A percentile compares a stretch with the other conserved stretches of the same genome.
These are phyloP conservation scores for Benthosema pterotum DNA, from an alignment of 2,797 vertebrate genomes.

Conservation along the genomic window DNA sequence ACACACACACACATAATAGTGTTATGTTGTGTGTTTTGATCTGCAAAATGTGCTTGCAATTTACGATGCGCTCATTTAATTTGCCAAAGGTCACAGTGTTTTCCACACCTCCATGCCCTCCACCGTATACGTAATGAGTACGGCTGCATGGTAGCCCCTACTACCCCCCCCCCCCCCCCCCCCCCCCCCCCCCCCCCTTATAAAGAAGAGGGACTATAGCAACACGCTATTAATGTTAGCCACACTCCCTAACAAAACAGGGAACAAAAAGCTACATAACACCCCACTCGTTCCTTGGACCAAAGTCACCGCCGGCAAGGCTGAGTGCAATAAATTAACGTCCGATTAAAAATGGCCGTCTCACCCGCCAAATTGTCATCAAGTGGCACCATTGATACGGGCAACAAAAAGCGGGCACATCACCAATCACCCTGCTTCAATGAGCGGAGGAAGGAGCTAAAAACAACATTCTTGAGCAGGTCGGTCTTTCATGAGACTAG, in stretches of 20 bases:
- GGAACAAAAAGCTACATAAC: conserved; percentile 76
- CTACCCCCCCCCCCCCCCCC: no score
- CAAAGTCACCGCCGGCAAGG: conserved; percentile 64
- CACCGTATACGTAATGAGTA: conserved; percentile 39
- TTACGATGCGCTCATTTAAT: no score
- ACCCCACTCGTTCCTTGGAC: conserved; percentile 69
- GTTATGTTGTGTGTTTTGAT: neutral
- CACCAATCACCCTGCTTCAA: conserved; percentile 73
- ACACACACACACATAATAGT: no score
- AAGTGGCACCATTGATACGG: conserved; percentile 79
- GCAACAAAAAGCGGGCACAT: conserved; percentile 74
- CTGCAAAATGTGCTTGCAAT: no score
- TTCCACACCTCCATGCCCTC: conserved; percentile 8
- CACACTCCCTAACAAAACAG: conserved; percentile 75
- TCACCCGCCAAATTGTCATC: conserved; percentile 78
- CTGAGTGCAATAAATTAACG: conserved; percentile 76
- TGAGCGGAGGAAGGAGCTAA: conserved; percentile 73
- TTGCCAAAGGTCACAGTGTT: no score
- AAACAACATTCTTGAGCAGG: conserved; percentile 79
- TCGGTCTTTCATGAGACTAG: conserved; percentile 69
- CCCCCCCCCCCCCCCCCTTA: no score
- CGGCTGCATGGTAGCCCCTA: conserved; percentile 53
- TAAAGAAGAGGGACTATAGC: conserved; percentile 62
- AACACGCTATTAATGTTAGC: conserved; percentile 79
- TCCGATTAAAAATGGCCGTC: conserved; percentile 79